phyloP scores from a whole-genome alignment of 2,113 vertebrate species.

The Ammodytes dubius region DNA sequence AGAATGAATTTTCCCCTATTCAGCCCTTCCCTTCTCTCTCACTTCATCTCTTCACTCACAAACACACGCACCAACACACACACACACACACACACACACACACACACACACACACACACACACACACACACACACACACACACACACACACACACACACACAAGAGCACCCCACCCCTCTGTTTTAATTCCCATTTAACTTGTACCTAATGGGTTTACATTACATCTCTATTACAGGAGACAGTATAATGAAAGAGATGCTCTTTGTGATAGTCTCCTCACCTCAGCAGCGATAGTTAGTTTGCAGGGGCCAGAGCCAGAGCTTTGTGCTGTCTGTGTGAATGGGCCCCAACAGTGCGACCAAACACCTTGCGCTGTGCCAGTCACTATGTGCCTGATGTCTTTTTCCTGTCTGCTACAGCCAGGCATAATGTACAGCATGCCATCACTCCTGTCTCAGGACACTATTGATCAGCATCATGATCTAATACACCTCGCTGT shows the following conservation, averaged over 20 bases:
- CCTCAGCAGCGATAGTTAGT: conserved; percentile 31
- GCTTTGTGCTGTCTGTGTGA: conserved; percentile 41
- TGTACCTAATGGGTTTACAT: conserved; percentile 54
- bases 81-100: conserved; percentile 33
- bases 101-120: conserved; percentile 34
- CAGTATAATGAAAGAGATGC: conserved; percentile 56
- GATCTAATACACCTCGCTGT: conserved; percentile 72
- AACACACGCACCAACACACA: conserved; percentile 34
- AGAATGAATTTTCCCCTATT: conserved; percentile 47
- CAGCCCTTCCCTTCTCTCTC: conserved; percentile 4
- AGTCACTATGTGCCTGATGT: conserved; percentile 52
- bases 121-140: conserved; percentile 42
- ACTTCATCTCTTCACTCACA: conserved; percentile 32
- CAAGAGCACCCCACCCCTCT: conserved; percentile 27
- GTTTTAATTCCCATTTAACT: conserved; percentile 58
- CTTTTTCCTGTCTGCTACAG: conserved; percentile 41
- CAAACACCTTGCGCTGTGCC: conserved; percentile 44
- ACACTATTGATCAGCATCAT: conserved; percentile 71
- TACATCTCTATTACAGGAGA: conserved; percentile 63
- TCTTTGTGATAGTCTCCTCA: conserved; percentile 42
- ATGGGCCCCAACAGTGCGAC: conserved; percentile 43
- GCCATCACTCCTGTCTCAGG: conserved; percentile 57
- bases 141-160: conserved; percentile 39
- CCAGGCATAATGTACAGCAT: conserved; percentile 44
- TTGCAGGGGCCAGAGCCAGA: conserved; percentile 45